Percentiles rank a stretch among this genome's conserved stretches.
Evolutionary conservation across 2,113 vertebrate genomes (phyloP).

Genomic region (Actenoides hombroni): DNA sequence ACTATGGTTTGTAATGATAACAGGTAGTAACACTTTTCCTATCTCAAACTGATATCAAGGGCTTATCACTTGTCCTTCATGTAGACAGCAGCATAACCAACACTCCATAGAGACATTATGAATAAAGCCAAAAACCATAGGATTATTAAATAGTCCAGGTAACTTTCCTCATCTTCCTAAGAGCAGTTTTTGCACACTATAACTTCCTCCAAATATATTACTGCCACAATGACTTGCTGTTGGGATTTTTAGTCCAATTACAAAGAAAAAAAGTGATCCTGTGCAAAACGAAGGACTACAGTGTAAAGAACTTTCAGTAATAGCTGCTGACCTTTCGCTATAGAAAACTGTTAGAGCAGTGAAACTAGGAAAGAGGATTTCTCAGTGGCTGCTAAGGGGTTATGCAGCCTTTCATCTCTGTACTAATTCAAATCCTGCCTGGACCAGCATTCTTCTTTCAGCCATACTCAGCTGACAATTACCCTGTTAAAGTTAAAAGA

Average conservation of each 20-base stretch:
- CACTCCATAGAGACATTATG: not conserved
- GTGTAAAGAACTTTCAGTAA: not conserved
- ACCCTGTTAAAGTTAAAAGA: not conserved
- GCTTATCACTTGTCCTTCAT: not conserved
- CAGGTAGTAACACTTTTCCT: not conserved
- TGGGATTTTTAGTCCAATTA: conserved; percentile 1
- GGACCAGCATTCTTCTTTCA: not conserved
- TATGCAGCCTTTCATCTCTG: not conserved
- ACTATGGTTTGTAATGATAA: not conserved
- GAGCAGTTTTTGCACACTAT: not conserved
- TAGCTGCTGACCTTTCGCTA: not conserved
- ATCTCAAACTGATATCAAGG: conserved; percentile 1
- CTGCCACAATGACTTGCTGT: not conserved
- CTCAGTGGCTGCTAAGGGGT: not conserved
- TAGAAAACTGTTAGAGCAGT: not conserved
- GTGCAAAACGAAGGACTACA: not conserved
- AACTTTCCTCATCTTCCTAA: not conserved
- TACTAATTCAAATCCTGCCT: not conserved
- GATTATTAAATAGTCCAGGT: not conserved
- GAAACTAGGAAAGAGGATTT: not conserved
- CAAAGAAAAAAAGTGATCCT: conserved; percentile 4
- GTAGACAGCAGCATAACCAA: not conserved
- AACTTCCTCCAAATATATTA: not conserved
- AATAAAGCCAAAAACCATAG: not conserved
- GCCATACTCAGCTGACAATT: not conserved